Evolutionary conservation across 2,888 invertebrate species (phyloP).

Genomic region (Periphyllus acericola): DNA sequence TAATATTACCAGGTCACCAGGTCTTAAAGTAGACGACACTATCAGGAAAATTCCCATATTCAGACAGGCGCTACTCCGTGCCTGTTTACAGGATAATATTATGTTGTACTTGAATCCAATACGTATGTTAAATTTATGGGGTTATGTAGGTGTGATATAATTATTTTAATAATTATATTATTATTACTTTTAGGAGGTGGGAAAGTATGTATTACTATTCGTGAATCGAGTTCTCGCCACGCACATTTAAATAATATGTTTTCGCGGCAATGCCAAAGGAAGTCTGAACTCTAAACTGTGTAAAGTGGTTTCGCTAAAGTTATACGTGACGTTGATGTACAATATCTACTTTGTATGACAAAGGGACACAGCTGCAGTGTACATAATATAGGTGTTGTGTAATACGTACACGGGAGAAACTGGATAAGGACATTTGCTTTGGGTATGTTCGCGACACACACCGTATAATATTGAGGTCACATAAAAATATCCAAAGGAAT

Average conservation of each 20-base stretch:
- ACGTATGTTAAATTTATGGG: no score
- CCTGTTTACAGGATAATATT: no score
- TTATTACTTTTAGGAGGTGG: no score
- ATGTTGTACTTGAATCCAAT: no score
- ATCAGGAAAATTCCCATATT: no score
- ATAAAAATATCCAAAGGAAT: not conserved
- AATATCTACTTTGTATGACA: not conserved
- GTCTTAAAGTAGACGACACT: no score
- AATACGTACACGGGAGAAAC: not conserved
- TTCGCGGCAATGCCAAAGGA: not conserved
- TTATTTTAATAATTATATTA: no score
- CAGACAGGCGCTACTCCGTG: no score
- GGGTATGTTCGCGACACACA: not conserved
- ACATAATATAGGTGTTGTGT: not conserved
- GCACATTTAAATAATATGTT: not conserved
- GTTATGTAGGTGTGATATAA: no score
- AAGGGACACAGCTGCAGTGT: not conserved
- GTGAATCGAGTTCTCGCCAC: not conserved
- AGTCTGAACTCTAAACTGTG: not conserved
- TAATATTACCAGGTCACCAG: no score
- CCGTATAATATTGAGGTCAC: not conserved
- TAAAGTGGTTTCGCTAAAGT: not conserved
- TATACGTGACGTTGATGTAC: not conserved
- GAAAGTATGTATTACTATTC: not conserved
- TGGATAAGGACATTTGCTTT: not conserved